Conservation (phyloP, 2,113 vertebrate species). For the Ceyx margarethae region DNA sequence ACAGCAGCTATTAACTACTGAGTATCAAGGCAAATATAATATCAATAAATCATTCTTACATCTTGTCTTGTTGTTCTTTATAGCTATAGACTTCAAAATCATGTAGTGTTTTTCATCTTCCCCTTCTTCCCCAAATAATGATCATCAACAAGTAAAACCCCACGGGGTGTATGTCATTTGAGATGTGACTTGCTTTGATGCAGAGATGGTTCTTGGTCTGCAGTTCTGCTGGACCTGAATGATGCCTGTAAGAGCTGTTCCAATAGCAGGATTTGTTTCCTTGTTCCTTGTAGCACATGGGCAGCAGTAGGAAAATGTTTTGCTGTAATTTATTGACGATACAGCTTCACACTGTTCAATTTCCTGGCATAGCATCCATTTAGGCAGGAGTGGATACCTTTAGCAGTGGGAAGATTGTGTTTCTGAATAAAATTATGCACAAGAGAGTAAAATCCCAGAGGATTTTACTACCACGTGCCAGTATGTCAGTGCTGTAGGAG, state of each 20-base stretch:
- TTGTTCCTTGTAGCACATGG: not conserved
- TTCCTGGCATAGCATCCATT: not conserved
- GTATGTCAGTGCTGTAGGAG: not conserved
- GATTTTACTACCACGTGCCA: not conserved
- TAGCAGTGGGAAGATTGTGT: not conserved
- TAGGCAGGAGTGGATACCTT: not conserved
- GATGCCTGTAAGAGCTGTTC: not conserved
- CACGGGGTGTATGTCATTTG: not conserved
- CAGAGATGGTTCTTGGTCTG: not conserved
- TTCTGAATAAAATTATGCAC: not conserved
- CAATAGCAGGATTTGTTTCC: not conserved
- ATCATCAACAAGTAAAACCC: not conserved
- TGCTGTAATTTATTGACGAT: not conserved
- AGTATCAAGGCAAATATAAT: not conserved
- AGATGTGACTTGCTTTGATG: not conserved
- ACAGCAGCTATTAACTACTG: not conserved
- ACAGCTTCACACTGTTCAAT: not conserved
- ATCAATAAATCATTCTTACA: not conserved
- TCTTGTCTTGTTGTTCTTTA: not conserved
- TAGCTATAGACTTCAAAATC: not conserved
- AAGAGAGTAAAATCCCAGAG: not conserved
- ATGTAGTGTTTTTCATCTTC: not conserved
- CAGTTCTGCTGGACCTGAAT: not conserved
- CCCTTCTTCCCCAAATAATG: not conserved
- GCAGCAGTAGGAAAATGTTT: not conserved